These are phyloP conservation scores for Crambe crambe DNA, from an alignment of 37 sponge, comb jelly and placozoan species.

Conservation along the genomic window DNA sequence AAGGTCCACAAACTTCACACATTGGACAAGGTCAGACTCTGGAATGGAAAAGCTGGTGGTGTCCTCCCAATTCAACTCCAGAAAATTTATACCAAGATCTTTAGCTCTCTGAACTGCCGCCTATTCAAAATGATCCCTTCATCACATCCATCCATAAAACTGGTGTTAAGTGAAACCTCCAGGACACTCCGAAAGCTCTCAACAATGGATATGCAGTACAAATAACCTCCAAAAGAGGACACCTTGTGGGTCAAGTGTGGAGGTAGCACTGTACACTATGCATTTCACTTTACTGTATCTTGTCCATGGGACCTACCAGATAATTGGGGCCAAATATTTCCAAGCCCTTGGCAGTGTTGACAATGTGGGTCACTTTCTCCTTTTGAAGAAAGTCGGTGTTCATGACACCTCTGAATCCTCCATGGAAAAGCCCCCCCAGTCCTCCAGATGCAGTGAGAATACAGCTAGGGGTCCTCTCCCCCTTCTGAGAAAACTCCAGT, in stretches of 20 bases:
- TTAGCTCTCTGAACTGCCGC: slow-evolving; percentile 64
- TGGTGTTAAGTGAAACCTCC: background rate
- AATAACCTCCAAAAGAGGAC: too few species aligned
- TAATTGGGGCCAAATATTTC: slow-evolving; percentile 88
- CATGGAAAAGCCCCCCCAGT: slow-evolving; percentile 65
- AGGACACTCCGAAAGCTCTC: too few species aligned
- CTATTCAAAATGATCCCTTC: too few species aligned
- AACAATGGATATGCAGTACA: too few species aligned
- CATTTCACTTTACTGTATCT: too few species aligned
- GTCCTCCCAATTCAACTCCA: slow-evolving; percentile 79
- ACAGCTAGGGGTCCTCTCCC: slow-evolving; percentile 69
- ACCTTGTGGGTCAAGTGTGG: too few species aligned
- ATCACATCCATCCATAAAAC: background rate
- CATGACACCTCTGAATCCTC: slow-evolving; percentile 81
- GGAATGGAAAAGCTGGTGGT: slow-evolving; percentile 35
- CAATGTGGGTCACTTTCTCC: slow-evolving; percentile 53
- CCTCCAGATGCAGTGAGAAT: slow-evolving; percentile 34
- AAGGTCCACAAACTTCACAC: slow-evolving; percentile 66
- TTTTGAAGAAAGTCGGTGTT: slow-evolving; percentile 65
- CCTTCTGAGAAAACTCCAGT: slow-evolving; percentile 67
- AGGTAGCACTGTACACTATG: too few species aligned
- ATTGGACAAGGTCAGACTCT: slow-evolving; percentile 33
- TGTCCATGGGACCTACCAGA: too few species aligned
- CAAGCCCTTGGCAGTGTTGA: slow-evolving; percentile 86
- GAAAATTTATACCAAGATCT: slow-evolving; percentile 40